A percentile compares a stretch with the other conserved stretches of the same genome.
Conservation (phyloP, 2,113 vertebrate species). For the Nematolebias whitei region DNA sequence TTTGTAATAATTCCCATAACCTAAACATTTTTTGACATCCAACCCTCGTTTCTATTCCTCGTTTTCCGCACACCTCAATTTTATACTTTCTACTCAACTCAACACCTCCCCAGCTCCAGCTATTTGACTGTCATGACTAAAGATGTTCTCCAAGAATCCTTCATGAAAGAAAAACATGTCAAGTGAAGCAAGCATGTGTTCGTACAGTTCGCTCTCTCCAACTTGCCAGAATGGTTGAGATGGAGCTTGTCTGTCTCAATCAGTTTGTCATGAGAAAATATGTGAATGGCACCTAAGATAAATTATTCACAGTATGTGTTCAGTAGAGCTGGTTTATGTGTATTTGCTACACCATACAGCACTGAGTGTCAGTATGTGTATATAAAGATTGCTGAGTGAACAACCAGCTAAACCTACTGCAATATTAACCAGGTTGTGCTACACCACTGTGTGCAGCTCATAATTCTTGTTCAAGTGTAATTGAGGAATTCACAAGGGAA, state of each 20-base stretch:
- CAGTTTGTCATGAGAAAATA: slow-evolving; percentile 22
- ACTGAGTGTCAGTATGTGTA: neutral
- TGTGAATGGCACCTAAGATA: slow-evolving; percentile 34
- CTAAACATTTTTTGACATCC: neutral
- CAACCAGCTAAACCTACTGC: slow-evolving; percentile 11
- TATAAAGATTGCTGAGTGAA: neutral
- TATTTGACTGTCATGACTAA: slow-evolving; percentile 24
- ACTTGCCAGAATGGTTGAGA: slow-evolving; percentile 22
- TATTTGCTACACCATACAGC: slow-evolving; percentile 1
- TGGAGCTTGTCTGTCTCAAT: slow-evolving; percentile 12
- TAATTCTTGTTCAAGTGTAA: slow-evolving; percentile 4
- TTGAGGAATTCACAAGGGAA: slow-evolving; percentile 12
- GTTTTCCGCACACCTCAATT: neutral
- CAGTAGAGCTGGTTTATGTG: slow-evolving; percentile 7
- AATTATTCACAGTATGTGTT: slow-evolving; percentile 52
- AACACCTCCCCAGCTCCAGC: slow-evolving; percentile 11
- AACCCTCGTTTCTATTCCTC: neutral
- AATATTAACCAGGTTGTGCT: slow-evolving; percentile 34
- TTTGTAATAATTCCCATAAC: neutral
- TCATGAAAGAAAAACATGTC: slow-evolving; percentile 17
- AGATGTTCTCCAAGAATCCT: neutral
- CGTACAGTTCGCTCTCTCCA: neutral
- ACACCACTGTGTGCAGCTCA: neutral
- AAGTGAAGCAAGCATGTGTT: slow-evolving; percentile 8
- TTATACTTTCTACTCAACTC: neutral